Evolutionary conservation across 1,140 invertebrate genomes (phyloP).

Genomic region (Drosophila bifasciata): DNA sequence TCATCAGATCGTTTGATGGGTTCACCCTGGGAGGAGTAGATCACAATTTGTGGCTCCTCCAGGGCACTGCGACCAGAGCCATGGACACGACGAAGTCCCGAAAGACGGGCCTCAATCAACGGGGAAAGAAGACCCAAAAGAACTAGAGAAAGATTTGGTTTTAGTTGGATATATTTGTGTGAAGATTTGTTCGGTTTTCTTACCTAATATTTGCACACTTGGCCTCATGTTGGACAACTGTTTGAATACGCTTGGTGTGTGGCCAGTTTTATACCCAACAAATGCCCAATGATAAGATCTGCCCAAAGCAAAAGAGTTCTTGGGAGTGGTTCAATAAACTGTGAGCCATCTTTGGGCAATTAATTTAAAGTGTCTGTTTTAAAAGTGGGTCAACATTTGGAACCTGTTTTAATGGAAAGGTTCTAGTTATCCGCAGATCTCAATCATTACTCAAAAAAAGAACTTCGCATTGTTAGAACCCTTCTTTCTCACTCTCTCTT

Average conservation of each 20-base stretch:
- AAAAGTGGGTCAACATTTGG: constrained; percentile 50
- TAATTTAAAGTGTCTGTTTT: constrained; percentile 43
- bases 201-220: constrained; percentile 47
- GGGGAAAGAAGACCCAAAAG: constrained; percentile 27
- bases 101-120: constrained; percentile 26
- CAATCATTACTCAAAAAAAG: too few relatives aligned
- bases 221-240: constrained; percentile 48
- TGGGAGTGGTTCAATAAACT: constrained; percentile 45
- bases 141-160: constrained; percentile 17
- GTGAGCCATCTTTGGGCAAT: constrained; percentile 32
- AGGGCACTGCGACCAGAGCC: constrained; percentile 32
- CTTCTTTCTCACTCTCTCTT: too few relatives aligned
- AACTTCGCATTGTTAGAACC: too few relatives aligned
- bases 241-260: neutral
- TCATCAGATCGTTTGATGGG: constrained; percentile 20
- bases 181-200: neutral
- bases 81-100: constrained; percentile 21
- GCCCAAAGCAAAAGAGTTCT: constrained; percentile 51
- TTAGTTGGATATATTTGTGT: neutral
- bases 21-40: constrained; percentile 44
- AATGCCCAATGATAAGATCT: constrained; percentile 30
- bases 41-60: constrained; percentile 49
- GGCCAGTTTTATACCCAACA: constrained; percentile 55
- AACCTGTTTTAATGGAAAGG: constrained; percentile 44
- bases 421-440: constrained; percentile 28